Percentiles rank a stretch among this genome's conserved stretches.
These are phyloP conservation scores for Oreotragus oreotragus DNA, from an alignment of 2,113 vertebrate species.

Conservation along the genomic window DNA sequence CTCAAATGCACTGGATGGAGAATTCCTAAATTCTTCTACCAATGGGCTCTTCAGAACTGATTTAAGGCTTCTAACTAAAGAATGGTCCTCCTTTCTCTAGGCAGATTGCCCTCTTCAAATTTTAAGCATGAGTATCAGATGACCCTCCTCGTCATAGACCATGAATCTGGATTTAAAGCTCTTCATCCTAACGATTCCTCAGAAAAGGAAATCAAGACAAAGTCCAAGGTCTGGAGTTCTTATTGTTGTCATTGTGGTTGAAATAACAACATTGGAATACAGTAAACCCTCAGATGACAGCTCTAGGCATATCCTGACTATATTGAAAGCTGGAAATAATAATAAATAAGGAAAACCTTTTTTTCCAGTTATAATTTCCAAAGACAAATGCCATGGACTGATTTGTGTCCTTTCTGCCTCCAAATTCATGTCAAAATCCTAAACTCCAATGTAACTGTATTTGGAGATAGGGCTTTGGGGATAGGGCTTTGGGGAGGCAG, in stretches of 20 bases:
- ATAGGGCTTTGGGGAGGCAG: not conserved
- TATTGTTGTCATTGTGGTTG: not conserved
- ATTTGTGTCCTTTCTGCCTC: not conserved
- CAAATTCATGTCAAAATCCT: not conserved
- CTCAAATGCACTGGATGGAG: constrained; percentile 3
- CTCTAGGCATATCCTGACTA: not conserved
- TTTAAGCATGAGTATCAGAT: constrained; percentile 35
- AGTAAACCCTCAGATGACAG: not conserved
- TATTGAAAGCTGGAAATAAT: not conserved
- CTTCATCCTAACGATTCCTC: not conserved
- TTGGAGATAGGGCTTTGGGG: not conserved
- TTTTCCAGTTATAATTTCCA: not conserved
- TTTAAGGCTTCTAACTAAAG: constrained; percentile 43
- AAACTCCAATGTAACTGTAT: not conserved
- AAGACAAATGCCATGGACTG: not conserved
- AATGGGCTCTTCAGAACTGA: constrained; percentile 56
- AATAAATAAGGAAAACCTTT: not conserved
- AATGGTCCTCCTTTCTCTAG: not conserved
- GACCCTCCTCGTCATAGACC: not conserved
- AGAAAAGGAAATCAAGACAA: constrained; percentile 2
- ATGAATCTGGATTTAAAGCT: constrained; percentile 33
- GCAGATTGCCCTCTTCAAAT: constrained; percentile 5
- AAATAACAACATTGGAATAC: not conserved
- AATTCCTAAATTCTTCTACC: constrained; percentile 49
- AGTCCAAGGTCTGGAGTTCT: not conserved